Conservation (phyloP, 2,797 vertebrate species). For the Ctenosaura bakeri region DNA sequence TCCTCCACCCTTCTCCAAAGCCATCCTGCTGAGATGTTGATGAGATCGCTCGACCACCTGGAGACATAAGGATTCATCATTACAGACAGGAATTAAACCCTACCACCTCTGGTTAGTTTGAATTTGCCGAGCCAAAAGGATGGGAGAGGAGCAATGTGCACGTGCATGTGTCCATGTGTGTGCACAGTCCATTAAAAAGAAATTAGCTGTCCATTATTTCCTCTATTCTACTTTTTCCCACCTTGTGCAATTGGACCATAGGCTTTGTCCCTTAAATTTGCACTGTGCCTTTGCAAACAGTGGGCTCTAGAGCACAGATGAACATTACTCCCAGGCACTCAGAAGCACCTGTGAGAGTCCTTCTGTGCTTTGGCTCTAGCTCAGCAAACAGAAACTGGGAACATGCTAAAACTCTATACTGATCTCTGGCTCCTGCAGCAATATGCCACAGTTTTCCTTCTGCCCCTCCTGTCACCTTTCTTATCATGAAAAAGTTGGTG, state of each 20-base stretch:
- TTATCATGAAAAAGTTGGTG: background rate
- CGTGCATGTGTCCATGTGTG: background rate
- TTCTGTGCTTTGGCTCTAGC: background rate
- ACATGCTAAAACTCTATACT: background rate
- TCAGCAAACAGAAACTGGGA: background rate
- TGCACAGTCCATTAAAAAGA: background rate
- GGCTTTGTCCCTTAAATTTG: background rate
- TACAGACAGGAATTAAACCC: constrained; percentile 10
- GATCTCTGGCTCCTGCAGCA: background rate
- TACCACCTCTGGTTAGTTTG: constrained; percentile 1
- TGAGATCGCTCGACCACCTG: constrained; percentile 12
- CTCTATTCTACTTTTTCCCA: background rate
- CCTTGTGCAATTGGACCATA: background rate
- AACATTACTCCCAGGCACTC: background rate
- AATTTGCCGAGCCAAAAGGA: background rate
- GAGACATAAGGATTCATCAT: background rate
- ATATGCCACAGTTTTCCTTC: background rate
- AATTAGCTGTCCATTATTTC: background rate
- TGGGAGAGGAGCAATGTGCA: background rate
- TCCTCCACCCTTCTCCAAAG: background rate
- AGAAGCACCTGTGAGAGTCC: background rate
- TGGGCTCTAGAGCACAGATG: background rate
- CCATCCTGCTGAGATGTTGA: background rate
- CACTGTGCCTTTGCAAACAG: constrained; percentile 10
- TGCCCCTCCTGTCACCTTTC: background rate